Evolutionary conservation across 2,888 invertebrate species (phyloP).

Genomic region (Acanthoscelides obtectus): DNA sequence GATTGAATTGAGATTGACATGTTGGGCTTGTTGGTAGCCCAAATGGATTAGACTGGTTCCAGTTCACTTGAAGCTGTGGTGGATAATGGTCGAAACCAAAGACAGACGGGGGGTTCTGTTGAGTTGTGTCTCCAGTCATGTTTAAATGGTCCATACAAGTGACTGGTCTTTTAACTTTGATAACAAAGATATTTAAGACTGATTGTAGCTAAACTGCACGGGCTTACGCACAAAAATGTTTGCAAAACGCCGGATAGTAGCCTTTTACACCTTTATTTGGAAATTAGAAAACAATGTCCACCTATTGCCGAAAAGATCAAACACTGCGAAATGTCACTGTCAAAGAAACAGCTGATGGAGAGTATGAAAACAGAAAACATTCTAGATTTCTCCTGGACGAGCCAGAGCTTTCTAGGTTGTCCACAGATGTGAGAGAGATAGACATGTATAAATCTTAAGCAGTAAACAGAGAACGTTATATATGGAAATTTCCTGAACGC

Average conservation of each 20-base stretch:
- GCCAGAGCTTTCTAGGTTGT: neutral
- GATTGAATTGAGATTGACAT: neutral
- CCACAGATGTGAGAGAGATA: neutral
- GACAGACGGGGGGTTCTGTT: slow-evolving; percentile 36
- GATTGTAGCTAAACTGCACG: neutral
- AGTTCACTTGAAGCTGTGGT: slow-evolving; percentile 20
- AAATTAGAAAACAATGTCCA: neutral
- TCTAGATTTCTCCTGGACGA: neutral
- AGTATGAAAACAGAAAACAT: neutral
- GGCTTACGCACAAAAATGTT: neutral
- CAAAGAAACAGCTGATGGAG: neutral
- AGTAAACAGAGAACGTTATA: neutral
- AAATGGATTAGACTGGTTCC: slow-evolving; percentile 24
- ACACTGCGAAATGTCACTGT: neutral
- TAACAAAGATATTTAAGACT: neutral
- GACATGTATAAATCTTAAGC: neutral
- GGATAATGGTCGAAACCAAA: slow-evolving; percentile 39
- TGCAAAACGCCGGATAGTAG: neutral
- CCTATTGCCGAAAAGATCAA: neutral
- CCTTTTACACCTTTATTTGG: neutral
- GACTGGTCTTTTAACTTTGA: neutral
- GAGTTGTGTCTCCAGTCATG: slow-evolving; percentile 41
- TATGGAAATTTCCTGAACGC: too few relatives aligned
- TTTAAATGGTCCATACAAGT: slow-evolving; percentile 30
- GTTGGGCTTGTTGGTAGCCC: slow-evolving; percentile 7